Conservation (phyloP, 1,140 invertebrate species). For the Arion vulgaris region DNA sequence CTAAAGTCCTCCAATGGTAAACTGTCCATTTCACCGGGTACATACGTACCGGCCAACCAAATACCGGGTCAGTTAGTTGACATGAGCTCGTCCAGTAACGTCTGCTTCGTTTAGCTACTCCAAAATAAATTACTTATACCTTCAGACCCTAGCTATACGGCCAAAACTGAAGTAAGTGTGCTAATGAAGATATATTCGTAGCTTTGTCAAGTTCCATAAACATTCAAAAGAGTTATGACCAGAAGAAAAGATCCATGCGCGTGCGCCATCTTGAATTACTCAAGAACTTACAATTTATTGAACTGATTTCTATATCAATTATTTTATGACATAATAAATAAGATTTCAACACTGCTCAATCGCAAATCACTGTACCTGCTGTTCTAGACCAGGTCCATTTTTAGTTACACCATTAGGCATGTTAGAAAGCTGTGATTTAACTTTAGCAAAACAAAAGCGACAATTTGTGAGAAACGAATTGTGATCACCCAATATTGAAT, state of each 20-base stretch:
- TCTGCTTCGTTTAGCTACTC: too few species aligned
- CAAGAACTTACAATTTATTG: neutral
- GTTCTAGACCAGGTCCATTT: constrained; percentile 99
- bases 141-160: neutral
- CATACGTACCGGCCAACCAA: too few species aligned
- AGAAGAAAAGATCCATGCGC: neutral
- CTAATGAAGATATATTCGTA: neutral
- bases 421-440: constrained; percentile 76
- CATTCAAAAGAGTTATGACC: too few species aligned
- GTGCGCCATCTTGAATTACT: constrained; percentile 29
- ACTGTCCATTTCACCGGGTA: too few species aligned
- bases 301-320: neutral
- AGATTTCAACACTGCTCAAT: neutral
- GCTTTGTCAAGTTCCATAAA: too few species aligned
- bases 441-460: constrained; percentile 36
- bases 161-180: neutral
- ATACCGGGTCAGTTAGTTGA: too few species aligned
- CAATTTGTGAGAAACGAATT: neutral
- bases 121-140: too few species aligned
- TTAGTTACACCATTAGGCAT: constrained; percentile 99
- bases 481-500: constrained; percentile 19
- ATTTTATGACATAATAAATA: neutral
- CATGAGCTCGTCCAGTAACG: too few species aligned
- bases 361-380: constrained; percentile 83
- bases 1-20: too few species aligned